phyloP scores from a whole-genome alignment of 1,140 invertebrate species.

The Calycopis cecrops region DNA sequence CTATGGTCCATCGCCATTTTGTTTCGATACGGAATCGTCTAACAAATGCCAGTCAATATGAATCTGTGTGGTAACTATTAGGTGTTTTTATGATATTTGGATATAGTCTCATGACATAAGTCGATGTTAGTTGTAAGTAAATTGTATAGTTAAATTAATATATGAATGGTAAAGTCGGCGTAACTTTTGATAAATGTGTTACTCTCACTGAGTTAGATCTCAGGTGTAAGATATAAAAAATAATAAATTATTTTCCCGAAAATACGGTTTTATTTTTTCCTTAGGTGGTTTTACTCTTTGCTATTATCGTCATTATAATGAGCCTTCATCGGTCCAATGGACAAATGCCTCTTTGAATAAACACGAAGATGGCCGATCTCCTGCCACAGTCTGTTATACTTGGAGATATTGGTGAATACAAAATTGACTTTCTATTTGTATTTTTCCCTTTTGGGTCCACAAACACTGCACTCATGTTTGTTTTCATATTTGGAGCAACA shows the following conservation, averaged over 20 bases:
- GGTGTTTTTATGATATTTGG: background rate
- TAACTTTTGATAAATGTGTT: constrained; percentile 39
- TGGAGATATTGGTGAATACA: too few species aligned
- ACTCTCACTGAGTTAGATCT: constrained; percentile 56
- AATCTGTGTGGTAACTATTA: background rate
- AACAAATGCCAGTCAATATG: background rate
- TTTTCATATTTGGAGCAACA: too few species aligned
- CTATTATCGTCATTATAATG: too few species aligned
- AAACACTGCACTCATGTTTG: too few species aligned
- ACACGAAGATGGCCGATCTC: too few species aligned
- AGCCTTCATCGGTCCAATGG: too few species aligned
- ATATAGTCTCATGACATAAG: background rate
- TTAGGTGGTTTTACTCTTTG: too few species aligned
- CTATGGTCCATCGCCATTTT: too few species aligned
- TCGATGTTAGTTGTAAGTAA: constrained; percentile 5
- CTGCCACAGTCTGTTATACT: too few species aligned
- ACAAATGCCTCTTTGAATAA: too few species aligned
- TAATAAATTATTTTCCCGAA: constrained; percentile 57
- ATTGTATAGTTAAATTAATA: constrained; percentile 17
- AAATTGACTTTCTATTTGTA: too few species aligned
- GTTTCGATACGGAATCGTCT: background rate
- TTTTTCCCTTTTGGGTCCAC: too few species aligned
- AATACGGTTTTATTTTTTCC: background rate
- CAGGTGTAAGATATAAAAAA: constrained; percentile 36
- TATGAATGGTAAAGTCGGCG: constrained; percentile 30